Conservation (phyloP, 2,888 invertebrate genomes). For the Urechis unicinctus region DNA sequence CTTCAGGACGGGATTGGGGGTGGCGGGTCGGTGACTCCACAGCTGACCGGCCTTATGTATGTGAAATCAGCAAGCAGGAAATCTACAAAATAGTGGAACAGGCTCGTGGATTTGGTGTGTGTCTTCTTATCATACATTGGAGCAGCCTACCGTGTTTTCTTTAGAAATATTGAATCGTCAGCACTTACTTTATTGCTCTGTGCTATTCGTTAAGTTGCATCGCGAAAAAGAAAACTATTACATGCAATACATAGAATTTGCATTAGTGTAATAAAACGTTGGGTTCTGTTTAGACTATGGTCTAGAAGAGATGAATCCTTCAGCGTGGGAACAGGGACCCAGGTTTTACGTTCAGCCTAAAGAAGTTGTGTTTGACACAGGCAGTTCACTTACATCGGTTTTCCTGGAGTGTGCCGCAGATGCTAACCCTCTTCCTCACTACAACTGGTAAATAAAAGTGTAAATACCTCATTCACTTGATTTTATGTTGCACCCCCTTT, state of each 20-base stretch:
- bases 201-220: too few species aligned
- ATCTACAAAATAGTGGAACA: constrained; percentile 28
- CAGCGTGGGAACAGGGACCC: constrained; percentile 15
- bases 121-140: not conserved
- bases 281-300: constrained; percentile 23
- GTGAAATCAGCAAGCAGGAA: constrained; percentile 31
- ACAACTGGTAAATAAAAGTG: constrained; percentile 25
- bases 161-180: too few species aligned
- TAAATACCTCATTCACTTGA: not conserved
- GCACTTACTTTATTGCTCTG: too few species aligned
- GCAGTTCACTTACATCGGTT: constrained; percentile 11
- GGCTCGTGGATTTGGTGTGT: constrained; percentile 31
- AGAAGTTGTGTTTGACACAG: constrained; percentile 31
- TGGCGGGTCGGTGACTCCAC: constrained; percentile 6
- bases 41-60: constrained; percentile 26
- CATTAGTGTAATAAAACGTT: too few species aligned
- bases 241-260: too few species aligned
- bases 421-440: constrained; percentile 26
- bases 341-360: constrained; percentile 13
- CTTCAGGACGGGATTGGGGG: constrained; percentile 5
- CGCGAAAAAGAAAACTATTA: too few species aligned
- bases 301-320: constrained; percentile 15
- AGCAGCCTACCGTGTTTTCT: too few species aligned
- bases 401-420: constrained; percentile 41
- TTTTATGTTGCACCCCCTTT: not conserved